Percentiles rank a stretch among this genome's conserved stretches.
These are phyloP conservation scores for Caenorhabditis sp. DNA, from an alignment of 2,888 invertebrate species.

Conservation along the genomic window DNA sequence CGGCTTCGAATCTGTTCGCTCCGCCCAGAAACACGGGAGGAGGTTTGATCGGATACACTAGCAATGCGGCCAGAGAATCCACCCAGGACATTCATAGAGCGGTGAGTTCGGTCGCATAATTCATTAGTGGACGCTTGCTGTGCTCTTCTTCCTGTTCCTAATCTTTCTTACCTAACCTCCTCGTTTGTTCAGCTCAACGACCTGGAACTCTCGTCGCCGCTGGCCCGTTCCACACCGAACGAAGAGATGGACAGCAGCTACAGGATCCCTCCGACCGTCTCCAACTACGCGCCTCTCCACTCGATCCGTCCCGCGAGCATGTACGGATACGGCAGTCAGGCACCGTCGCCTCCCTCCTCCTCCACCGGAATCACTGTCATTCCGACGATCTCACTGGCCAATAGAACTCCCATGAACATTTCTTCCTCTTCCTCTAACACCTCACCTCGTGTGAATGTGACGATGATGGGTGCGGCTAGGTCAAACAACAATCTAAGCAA, in stretches of 20 bases:
- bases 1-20: conserved; percentile 62
- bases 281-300: conserved; percentile 37
- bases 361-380: conserved; percentile 32
- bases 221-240: conserved; percentile 55
- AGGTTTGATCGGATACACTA: conserved; percentile 60
- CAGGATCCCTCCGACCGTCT: conserved; percentile 34
- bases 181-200: conserved; percentile 48
- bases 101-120: conserved; percentile 38
- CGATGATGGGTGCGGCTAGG: conserved; percentile 17
- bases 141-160: neutral
- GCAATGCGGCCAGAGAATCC: conserved; percentile 53
- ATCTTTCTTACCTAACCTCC: neutral
- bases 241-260: conserved; percentile 38
- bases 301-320: conserved; percentile 47
- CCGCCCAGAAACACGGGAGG: conserved; percentile 53
- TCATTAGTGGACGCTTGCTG: neutral
- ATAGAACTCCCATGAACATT: conserved; percentile 1
- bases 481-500: conserved; percentile 23
- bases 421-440: conserved; percentile 15
- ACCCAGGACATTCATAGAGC: conserved; percentile 62
- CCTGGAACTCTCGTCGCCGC: conserved; percentile 46
- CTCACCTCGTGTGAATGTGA: conserved; percentile 40
- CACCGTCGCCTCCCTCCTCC: conserved; percentile 13
- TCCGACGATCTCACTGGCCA: conserved; percentile 11
- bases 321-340: conserved; percentile 31